Evolutionary conservation across 2,797 vertebrate species (phyloP).

Genomic region (Anguilla obscura): DNA sequence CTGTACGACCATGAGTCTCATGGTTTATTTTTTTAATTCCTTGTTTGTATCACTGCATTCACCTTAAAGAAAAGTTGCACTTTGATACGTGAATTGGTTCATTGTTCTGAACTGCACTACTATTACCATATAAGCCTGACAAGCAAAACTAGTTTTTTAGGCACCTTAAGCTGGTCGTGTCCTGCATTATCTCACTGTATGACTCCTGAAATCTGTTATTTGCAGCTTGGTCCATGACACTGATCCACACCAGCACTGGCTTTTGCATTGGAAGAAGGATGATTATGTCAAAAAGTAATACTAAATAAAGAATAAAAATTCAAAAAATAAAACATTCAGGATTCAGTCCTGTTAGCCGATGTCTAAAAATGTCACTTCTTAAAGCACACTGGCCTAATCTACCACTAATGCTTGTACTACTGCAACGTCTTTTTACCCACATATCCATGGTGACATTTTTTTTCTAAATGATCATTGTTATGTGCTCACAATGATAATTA

Average conservation of each 20-base stretch:
- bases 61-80: not conserved
- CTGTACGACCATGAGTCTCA: not conserved
- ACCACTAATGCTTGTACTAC: not conserved
- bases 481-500: constrained; percentile 28
- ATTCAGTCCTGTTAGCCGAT: not conserved
- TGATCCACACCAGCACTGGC: too few species aligned
- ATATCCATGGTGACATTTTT: constrained; percentile 11
- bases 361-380: not conserved
- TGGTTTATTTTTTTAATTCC: not conserved
- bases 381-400: not conserved
- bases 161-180: not conserved
- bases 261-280: too few species aligned
- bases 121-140: not conserved
- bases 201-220: not conserved
- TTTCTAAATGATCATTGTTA: constrained; percentile 14
- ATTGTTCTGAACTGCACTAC: not conserved
- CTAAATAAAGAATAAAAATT: not conserved
- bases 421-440: not conserved
- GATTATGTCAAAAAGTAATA: not conserved
- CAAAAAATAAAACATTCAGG: too few species aligned
- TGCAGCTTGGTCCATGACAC: not conserved
- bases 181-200: not conserved
- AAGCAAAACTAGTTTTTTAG: not conserved
- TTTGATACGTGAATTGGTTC: not conserved
- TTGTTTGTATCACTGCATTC: not conserved